phyloP scores from a whole-genome alignment of 2,888 invertebrate genomes.

The Gari tellinella region DNA sequence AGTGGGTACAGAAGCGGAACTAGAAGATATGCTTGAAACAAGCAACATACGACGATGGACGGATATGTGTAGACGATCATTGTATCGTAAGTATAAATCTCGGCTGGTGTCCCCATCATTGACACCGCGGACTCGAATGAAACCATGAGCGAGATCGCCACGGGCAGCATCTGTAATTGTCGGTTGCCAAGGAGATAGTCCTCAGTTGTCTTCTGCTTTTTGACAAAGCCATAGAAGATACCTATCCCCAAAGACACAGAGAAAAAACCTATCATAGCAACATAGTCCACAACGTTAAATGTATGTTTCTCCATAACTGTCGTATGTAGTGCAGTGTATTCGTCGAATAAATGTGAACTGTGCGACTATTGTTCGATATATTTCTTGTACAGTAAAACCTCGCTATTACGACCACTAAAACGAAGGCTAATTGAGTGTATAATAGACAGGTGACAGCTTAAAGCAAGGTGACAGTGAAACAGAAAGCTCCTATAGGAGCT shows the following conservation, averaged over 20 bases:
- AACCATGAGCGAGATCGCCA: slow-evolving; percentile 65
- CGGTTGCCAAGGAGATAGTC: slow-evolving; percentile 64
- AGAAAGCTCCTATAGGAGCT: too few relatives aligned
- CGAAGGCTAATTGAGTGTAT: too few relatives aligned
- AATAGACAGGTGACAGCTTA: too few relatives aligned
- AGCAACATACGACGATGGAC: slow-evolving; percentile 34
- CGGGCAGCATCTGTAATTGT: slow-evolving; percentile 57
- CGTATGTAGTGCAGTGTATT: too few relatives aligned
- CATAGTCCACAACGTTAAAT: slow-evolving; percentile 37
- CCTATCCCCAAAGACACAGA: slow-evolving; percentile 42
- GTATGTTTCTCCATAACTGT: background rate
- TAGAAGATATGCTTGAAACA: slow-evolving; percentile 45
- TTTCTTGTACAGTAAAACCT: too few relatives aligned
- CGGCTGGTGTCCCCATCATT: slow-evolving; percentile 64
- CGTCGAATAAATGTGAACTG: too few relatives aligned
- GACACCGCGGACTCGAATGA: slow-evolving; percentile 68
- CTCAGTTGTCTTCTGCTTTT: slow-evolving; percentile 38
- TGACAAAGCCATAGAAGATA: slow-evolving; percentile 40
- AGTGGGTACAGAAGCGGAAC: slow-evolving; percentile 64
- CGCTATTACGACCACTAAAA: too few relatives aligned
- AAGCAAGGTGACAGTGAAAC: too few relatives aligned
- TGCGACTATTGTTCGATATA: too few relatives aligned
- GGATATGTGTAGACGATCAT: slow-evolving; percentile 36
- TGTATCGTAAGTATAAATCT: slow-evolving; percentile 59
- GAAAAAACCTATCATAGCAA: slow-evolving; percentile 33